Evolutionary conservation across 2,888 invertebrate species (phyloP), one percentile per base, ranked within the genome.

Genomic region (Prenolepis imparis): DNA sequence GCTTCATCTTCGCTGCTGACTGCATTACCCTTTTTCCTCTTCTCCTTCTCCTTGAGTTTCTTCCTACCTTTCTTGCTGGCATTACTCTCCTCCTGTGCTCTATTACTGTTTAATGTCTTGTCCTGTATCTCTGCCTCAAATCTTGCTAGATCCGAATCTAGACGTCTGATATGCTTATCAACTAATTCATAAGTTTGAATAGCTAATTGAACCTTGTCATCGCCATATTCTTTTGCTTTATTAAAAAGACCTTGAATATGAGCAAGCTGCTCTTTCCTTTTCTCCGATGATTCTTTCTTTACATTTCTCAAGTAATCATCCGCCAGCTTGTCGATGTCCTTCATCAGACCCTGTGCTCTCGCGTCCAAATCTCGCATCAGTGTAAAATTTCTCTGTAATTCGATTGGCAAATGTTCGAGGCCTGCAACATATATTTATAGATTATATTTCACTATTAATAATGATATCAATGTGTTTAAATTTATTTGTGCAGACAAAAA

Each of bases 161-260:
- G 95, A 91, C 98, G 96, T 91, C 99, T 96, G 89, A 99, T 99
- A 94, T 99, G 99, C 95, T 99, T 99, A 95, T 99, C 99, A 55
- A 99, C 99, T 95, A 99, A 95, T 95, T 99, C 99, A 93, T 99
- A 99, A 0, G 99, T 99, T 95, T 99, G 99, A 95, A 99, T 98
- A 1, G 99, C 99, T 84, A 99, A 96, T 94, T 99, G 98, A 48
- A 99, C 99, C 95, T 99, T 99, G 93, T 99, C 99, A 94, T 99
- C 99, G 2, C 98, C 98, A 94, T 98, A 98, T 94, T 99, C 99
- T 93, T 98, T 98, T 18, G 99, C 98, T 95, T 98, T 99, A 91
- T 98, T 98, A 93, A 99, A 99, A 82, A 98, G 95, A 85, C 97
- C 97, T 94, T 98, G 97, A 91, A 99, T 98, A 86, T 97, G 97